Percentiles rank a stretch among this genome's conserved stretches.
Conservation (phyloP, 2,797 vertebrate genomes). For the Sarcophilus harrisii region DNA sequence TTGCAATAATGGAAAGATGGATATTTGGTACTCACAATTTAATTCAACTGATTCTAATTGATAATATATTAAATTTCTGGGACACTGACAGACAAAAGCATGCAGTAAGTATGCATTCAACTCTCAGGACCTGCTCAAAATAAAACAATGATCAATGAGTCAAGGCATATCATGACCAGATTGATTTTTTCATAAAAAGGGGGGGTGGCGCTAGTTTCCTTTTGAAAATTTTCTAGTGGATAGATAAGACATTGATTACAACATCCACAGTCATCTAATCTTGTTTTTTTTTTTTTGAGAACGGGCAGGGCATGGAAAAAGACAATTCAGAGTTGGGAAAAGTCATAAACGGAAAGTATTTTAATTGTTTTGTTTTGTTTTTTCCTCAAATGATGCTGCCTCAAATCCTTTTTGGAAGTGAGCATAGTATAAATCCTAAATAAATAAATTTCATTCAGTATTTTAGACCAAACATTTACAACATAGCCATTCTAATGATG, state of each 20-base stretch:
- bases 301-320: not conserved
- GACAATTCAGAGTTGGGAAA: not conserved
- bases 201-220: slow-evolving; percentile 10
- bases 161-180: not conserved
- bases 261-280: not conserved
- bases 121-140: slow-evolving; percentile 50
- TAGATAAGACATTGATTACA: not conserved
- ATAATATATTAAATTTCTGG: slow-evolving; percentile 57
- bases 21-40: slow-evolving; percentile 66
- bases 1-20: slow-evolving; percentile 64
- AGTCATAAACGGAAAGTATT: not conserved
- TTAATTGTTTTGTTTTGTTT: not conserved
- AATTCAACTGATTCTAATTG: slow-evolving; percentile 67
- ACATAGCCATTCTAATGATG: not conserved
- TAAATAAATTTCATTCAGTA: not conserved
- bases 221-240: not conserved
- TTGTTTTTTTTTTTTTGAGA: not conserved
- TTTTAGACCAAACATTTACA: not conserved
- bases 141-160: slow-evolving; percentile 61
- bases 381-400: not conserved
- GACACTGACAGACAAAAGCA: slow-evolving; percentile 63
- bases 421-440: not conserved
- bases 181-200: slow-evolving; percentile 65
- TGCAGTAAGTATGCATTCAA: slow-evolving; percentile 4
- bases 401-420: not conserved